Evolutionary conservation across 2,888 invertebrate species (phyloP), one percentile per base, ranked within the genome.

Genomic region (Orthosia gracilis): DNA sequence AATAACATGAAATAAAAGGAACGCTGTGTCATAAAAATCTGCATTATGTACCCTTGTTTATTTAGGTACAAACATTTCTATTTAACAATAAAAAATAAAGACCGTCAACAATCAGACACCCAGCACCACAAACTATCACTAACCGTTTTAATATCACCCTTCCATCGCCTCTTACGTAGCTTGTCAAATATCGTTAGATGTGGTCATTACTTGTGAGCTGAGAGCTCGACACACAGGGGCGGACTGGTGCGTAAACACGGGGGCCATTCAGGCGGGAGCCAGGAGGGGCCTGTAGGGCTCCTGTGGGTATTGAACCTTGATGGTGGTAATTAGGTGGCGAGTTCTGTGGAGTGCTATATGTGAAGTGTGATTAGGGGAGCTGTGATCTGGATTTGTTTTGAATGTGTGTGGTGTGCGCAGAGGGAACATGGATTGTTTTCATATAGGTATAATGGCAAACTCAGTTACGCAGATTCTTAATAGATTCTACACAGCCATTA

Each of bases 191-290:
- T 88, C 85, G 89, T 88, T 90, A 89, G 89, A 87, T 80, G 89
- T 88, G 89, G 88, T 89, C 88, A 92, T 92, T 92, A 92, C 89
- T 89, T 88, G 88, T 84, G 61, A 80, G 86, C 76, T 62, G 82
- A 91, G 90, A 83, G 89, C 85, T 78, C 50, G 59, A 71, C 88
- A 90, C 88, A 91, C 90, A 82, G 73, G 79, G 81, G 69, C 80
- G 76, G 64, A 80, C 83, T 79, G 76, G 80, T 71, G 78, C 55
- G 76, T 69, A 79, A 77, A 78, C 77, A 66, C 50, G 45, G 73
- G 75, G 75, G 13, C 54, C n/a, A 64, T 45, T 21, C 21, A 18
- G 49, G 62, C 31, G 13, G 54, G 31, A 40, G 31, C 62, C 58
- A 40, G 54, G n/a, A 63, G 76, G 80, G 75, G 75, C 13, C 72